These are phyloP conservation scores for Pristis pectinata DNA, from an alignment of 2,797 vertebrate species.

Conservation along the genomic window DNA sequence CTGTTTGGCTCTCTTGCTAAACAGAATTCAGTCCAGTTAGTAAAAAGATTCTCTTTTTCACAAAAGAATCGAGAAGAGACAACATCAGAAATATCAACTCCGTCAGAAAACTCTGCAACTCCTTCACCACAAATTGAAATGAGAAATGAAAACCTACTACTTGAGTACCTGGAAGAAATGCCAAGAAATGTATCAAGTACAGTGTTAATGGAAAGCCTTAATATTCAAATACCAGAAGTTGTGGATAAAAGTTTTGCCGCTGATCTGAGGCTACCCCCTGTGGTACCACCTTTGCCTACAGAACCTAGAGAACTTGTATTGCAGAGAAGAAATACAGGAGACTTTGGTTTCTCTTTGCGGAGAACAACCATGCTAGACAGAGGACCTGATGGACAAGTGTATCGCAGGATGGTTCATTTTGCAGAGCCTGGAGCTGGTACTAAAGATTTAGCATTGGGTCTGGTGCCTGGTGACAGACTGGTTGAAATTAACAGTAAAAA, in stretches of 20 bases:
- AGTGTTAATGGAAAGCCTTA: conserved; percentile 41
- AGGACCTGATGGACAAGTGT: conserved; percentile 74
- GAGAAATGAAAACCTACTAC: conserved; percentile 23
- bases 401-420: conserved; percentile 84
- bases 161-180: conserved; percentile 11
- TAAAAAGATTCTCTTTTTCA: conserved; percentile 94
- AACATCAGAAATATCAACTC: conserved; percentile 81
- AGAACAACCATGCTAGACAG: conserved; percentile 91
- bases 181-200: background rate
- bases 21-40: conserved; percentile 86
- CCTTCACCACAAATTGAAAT: conserved; percentile 85
- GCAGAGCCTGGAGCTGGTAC: conserved; percentile 90
- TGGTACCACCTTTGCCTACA: conserved; percentile 67
- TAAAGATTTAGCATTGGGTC: conserved; percentile 82
- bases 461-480: conserved; percentile 87
- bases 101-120: conserved; percentile 81
- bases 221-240: conserved; percentile 66
- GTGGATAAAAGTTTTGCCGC: conserved; percentile 74
- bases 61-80: conserved; percentile 89
- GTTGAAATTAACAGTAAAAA: conserved; percentile 89
- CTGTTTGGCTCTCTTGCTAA: conserved; percentile 86
- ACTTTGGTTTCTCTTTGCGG: conserved; percentile 90
- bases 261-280: conserved; percentile 67
- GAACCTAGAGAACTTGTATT: conserved; percentile 76
- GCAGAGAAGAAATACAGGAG: conserved; percentile 84